Evolutionary conservation across 2,113 vertebrate species (phyloP).

Genomic region (Hydropotes inermis): DNA sequence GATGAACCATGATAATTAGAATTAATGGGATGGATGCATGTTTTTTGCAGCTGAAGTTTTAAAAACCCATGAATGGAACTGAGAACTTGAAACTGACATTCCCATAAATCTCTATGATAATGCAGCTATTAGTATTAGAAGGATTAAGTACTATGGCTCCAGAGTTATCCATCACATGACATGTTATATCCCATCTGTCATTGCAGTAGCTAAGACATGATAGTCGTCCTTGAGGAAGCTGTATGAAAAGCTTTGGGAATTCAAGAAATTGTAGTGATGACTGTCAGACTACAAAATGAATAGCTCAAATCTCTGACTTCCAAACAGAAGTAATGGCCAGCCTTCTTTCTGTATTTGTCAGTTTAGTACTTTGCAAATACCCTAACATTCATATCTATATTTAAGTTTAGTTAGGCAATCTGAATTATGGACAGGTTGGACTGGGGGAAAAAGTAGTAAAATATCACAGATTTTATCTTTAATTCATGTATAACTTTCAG

Average conservation of each 20-base stretch:
- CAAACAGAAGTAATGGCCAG: conserved; percentile 78
- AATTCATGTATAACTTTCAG: conserved; percentile 35
- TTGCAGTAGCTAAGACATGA: conserved; percentile 78
- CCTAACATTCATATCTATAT: conserved; percentile 47
- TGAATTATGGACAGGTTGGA: conserved; percentile 70
- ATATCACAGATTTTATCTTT: conserved; percentile 57
- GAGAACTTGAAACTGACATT: conserved; percentile 90
- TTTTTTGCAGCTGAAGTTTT: conserved; percentile 90
- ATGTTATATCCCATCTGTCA: conserved; percentile 86
- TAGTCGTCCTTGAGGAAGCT: conserved; percentile 84
- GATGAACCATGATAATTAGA: conserved; percentile 93
- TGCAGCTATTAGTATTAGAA: conserved; percentile 89
- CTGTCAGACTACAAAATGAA: conserved; percentile 79
- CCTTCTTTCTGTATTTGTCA: conserved; percentile 85
- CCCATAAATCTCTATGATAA: conserved; percentile 95
- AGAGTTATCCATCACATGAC: conserved; percentile 89
- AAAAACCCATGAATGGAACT: conserved; percentile 87
- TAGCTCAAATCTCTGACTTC: conserved; percentile 81
- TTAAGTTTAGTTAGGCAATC: conserved; percentile 71
- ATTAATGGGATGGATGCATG: conserved; percentile 92
- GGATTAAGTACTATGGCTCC: conserved; percentile 88
- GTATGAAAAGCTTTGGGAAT: conserved; percentile 83
- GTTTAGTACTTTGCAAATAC: conserved; percentile 78
- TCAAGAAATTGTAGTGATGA: conserved; percentile 81
- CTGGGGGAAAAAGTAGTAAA: neutral